Evolutionary conservation across 2,113 vertebrate genomes (phyloP).

Genomic region (Poecilia latipinna): DNA sequence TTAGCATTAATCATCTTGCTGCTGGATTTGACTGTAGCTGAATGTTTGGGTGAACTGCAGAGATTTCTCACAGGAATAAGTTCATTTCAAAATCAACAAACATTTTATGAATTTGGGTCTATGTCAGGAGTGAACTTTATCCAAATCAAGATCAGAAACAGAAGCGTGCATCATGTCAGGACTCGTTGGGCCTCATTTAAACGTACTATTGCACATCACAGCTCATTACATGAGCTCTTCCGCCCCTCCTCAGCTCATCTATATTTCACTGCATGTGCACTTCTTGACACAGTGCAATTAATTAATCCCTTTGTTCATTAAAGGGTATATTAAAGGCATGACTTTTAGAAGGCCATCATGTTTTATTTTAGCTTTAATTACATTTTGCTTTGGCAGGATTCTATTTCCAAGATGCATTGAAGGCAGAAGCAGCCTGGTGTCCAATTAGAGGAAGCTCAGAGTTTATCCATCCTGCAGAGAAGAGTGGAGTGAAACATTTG

Average conservation of each 20-base stretch:
- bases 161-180: too few relatives aligned
- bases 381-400: slow-evolving; percentile 54
- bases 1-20: too few relatives aligned
- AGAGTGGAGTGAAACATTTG: not conserved
- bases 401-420: slow-evolving; percentile 56
- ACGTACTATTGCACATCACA: too few relatives aligned
- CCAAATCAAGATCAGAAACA: too few relatives aligned
- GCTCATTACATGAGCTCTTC: not conserved
- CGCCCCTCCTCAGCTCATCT: slow-evolving; percentile 57
- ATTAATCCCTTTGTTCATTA: slow-evolving; percentile 79
- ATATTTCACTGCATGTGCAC: slow-evolving; percentile 70
- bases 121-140: too few relatives aligned
- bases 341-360: slow-evolving; percentile 71
- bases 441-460: slow-evolving; percentile 55
- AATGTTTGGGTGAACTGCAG: too few relatives aligned
- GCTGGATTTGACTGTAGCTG: too few relatives aligned
- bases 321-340: slow-evolving; percentile 71
- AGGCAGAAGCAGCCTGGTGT: slow-evolving; percentile 25
- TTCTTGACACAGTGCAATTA: slow-evolving; percentile 72
- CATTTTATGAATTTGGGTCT: too few relatives aligned
- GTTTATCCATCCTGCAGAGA: slow-evolving; percentile 36
- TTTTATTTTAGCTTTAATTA: slow-evolving; percentile 78
- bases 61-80: too few relatives aligned
- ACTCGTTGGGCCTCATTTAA: too few relatives aligned
- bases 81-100: too few relatives aligned